Percentiles rank a stretch among this genome's conserved stretches.
Evolutionary conservation across 2,888 invertebrate species (phyloP).

Genomic region (Cryptus viduatorius): DNA sequence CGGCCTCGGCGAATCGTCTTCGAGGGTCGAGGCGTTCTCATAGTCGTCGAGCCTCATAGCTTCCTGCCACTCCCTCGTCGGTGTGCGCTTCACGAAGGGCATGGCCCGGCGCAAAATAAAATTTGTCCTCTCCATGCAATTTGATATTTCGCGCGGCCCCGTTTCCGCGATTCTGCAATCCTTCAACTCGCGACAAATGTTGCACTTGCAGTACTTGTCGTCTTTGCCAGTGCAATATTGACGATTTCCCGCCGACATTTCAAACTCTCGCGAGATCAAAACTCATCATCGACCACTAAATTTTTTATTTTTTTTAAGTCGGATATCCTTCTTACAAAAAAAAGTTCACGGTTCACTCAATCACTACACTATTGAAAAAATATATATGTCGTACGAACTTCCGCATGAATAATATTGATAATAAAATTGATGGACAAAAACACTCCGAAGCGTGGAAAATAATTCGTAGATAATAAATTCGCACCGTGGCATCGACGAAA

Average conservation of each 20-base stretch:
- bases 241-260: conserved; percentile 65
- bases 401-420: not conserved
- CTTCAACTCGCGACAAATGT: conserved; percentile 91
- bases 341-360: not conserved
- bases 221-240: conserved; percentile 85
- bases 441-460: not conserved
- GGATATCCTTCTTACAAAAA: not conserved
- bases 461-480: not conserved
- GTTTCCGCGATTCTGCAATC: conserved; percentile 86
- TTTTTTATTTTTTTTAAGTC: no score
- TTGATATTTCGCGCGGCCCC: conserved; percentile 86
- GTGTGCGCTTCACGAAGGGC: conserved; percentile 77
- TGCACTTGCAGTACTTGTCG: conserved; percentile 89
- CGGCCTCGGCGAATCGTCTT: conserved; percentile 70
- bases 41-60: conserved; percentile 73
- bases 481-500: not conserved
- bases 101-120: conserved; percentile 83
- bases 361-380: conserved; percentile 5
- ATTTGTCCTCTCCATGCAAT: conserved; percentile 87
- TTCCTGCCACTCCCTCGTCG: conserved; percentile 79
- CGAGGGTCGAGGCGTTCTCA: conserved; percentile 76
- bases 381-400: not conserved
- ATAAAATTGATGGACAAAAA: not conserved
- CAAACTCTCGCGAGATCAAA: conserved; percentile 13
- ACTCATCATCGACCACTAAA: conserved; percentile 16